Evolutionary conservation across 2,888 invertebrate genomes (phyloP).

Genomic region (Polydrusus pterygomalis): DNA sequence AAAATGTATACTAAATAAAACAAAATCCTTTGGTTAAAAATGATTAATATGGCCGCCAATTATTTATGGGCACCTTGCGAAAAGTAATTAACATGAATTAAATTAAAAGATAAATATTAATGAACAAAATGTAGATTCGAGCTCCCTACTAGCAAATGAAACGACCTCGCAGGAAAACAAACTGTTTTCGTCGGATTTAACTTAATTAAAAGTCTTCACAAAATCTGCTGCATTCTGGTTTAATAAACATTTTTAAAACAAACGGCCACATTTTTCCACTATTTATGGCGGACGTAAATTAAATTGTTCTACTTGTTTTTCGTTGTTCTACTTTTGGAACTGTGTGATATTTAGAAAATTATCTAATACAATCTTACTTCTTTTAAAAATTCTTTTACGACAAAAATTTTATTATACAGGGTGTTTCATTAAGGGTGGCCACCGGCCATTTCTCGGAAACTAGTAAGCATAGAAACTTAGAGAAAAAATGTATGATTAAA

Average conservation of each 20-base stretch:
- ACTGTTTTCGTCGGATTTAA: conserved; percentile 36
- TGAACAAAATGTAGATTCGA: conserved; percentile 21
- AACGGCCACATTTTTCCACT: conserved; percentile 31
- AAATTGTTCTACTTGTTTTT: neutral
- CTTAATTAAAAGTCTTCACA: conserved; percentile 47
- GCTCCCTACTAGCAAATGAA: conserved; percentile 19
- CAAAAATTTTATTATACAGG: too few relatives aligned
- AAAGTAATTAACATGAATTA: conserved; percentile 19
- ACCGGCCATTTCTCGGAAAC: too few relatives aligned
- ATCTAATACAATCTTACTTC: neutral
- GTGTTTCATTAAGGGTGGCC: too few relatives aligned
- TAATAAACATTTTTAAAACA: conserved; percentile 46
- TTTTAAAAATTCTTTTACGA: too few relatives aligned
- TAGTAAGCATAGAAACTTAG: too few relatives aligned
- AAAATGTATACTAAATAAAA: too few relatives aligned
- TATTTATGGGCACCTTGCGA: conserved; percentile 7
- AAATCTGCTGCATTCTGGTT: conserved; percentile 43
- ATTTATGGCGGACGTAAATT: conserved; percentile 5
- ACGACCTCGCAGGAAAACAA: conserved; percentile 31
- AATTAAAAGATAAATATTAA: conserved; percentile 26
- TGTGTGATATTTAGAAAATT: neutral
- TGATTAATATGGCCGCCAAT: neutral
- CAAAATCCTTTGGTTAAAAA: neutral
- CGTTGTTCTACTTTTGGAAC: conserved; percentile 1
- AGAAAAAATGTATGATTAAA: too few relatives aligned